Base-by-base conservation (phyloP, 2,888 invertebrate species). In the Napeogenes sylphis region DNA sequence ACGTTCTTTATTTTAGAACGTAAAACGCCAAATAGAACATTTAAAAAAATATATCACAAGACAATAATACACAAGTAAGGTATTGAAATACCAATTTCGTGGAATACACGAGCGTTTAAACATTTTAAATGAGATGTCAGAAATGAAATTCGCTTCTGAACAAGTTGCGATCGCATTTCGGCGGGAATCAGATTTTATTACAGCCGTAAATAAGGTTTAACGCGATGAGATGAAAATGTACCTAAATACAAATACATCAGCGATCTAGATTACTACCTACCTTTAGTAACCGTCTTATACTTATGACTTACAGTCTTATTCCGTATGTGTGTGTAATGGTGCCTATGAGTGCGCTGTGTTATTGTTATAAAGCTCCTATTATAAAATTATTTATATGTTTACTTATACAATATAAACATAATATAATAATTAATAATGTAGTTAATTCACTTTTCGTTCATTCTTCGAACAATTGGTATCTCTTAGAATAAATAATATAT, bases 131-230 rank as follows among this genome's bases (percentile, higher is more conserved):
- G 58, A 61, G 62, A 63, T 59, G 55, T 61, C 64, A 67, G 61
- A 61, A 63, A 64, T 56, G 55, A 55, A 51, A 55, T 64, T 67
- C 47, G 35, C 62, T 59, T 35, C 54, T 33, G 59, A 64, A 55
- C 62, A 55, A 62, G 45, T 55, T 57, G 56, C 58, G 56, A 63
- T 57, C 61, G 61, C 64, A 59, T 64, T 65, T 58, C 63, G 64
- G 56, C 58, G 54, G 55, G 55, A 58, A 55, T 67, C 62, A 60
- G 57, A 63, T 67, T 67, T 65, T 59, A 64, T 67, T 63, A 63
- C 56, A 55, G 61, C 45, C 62, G 62, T 64, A 67, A 67, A 64
- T 63, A 63, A 64, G 64, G 60, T 62, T 64, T 64, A 67, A 55
- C 58, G 58, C 64, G 64, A 55, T 58, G 62, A 62, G 64, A 64